Evolutionary conservation across 2,888 invertebrate genomes (phyloP).

Genomic region (Cephonodes hylas): DNA sequence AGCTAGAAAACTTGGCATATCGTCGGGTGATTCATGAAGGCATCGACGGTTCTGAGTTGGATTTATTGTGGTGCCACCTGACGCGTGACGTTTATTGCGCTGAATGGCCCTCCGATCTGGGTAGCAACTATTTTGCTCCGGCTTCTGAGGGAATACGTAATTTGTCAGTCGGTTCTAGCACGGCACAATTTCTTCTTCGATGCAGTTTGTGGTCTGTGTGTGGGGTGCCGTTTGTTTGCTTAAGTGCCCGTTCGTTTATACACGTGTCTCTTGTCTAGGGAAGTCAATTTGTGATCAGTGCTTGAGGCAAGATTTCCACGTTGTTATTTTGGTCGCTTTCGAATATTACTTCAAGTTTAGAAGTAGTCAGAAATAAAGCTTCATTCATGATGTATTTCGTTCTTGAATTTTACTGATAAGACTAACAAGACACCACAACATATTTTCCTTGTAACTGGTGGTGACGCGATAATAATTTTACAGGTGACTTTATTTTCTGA

Average conservation of each 20-base stretch:
- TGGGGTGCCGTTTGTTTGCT: background rate
- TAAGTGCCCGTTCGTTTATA: background rate
- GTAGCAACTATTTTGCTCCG: constrained; percentile 41
- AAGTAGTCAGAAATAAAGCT: no score
- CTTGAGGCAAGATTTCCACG: no score
- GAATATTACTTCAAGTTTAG: no score
- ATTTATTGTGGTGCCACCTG: constrained; percentile 65
- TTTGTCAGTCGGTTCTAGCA: constrained; percentile 34
- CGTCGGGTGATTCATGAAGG: constrained; percentile 63
- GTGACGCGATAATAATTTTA: no score
- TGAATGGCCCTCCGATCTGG: constrained; percentile 46
- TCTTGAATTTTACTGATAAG: no score
- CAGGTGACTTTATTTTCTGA: no score
- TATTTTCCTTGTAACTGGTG: background rate
- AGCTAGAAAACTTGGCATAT: constrained; percentile 47
- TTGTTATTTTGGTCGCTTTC: no score
- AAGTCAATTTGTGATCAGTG: no score
- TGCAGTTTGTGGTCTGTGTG: background rate
- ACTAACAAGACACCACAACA: background rate
- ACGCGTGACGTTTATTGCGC: constrained; percentile 66
- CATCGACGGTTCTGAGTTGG: constrained; percentile 47
- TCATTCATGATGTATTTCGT: no score
- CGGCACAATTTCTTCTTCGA: background rate
- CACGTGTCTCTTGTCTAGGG: no score
- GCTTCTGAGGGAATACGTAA: constrained; percentile 36